phyloP scores from a whole-genome alignment of 2,113 vertebrate species.

The Mixornis gularis region DNA sequence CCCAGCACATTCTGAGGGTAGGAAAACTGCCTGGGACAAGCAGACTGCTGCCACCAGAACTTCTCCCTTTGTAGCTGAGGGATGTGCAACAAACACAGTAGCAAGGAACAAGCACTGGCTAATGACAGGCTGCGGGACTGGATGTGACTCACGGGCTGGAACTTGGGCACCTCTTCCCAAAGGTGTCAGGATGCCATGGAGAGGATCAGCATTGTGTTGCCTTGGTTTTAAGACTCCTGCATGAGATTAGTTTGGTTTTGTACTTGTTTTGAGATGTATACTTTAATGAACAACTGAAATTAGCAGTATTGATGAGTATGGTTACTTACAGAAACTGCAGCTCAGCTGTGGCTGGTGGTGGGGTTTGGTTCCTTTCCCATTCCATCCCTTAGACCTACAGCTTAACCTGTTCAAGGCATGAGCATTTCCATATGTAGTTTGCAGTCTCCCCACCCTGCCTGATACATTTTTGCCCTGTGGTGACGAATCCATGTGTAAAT shows the following conservation, averaged over 20 bases:
- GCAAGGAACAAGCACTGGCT: neutral
- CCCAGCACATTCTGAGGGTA: rapidly evolving
- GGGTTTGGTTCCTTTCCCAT: neutral
- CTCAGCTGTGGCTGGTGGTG: neutral
- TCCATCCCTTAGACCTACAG: neutral
- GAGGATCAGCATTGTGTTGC: neutral
- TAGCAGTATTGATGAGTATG: neutral
- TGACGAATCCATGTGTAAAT: neutral
- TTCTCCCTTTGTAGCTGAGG: neutral
- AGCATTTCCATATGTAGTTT: neutral
- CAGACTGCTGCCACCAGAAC: neutral
- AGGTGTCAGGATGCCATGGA: neutral
- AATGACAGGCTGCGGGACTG: neutral
- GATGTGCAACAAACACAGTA: neutral
- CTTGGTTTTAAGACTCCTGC: neutral
- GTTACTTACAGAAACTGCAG: neutral
- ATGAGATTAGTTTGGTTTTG: neutral
- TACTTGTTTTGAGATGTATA: neutral
- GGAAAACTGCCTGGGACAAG: neutral
- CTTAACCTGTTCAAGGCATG: neutral
- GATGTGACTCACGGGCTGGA: neutral
- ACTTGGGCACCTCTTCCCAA: neutral
- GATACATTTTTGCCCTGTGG: neutral
- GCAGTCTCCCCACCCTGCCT: neutral
- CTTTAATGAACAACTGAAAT: neutral